Base-by-base conservation (phyloP, 2,797 vertebrate species). In the Luscinia luscinia region DNA sequence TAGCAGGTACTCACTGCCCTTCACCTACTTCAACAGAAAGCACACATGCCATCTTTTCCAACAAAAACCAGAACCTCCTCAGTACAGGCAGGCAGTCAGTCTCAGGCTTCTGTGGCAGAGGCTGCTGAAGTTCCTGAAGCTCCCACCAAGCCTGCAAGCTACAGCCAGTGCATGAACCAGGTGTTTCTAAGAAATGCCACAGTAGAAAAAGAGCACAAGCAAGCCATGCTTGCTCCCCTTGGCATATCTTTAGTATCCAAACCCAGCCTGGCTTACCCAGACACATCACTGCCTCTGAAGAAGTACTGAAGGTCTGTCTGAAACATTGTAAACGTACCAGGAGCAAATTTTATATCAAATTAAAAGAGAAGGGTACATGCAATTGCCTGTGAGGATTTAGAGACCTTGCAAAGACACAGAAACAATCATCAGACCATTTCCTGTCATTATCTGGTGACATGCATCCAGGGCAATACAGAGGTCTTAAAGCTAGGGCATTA, bases 141-240 rank as follows among this genome's bases (percentile, higher is more conserved):
- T 59, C 19, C 12, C 46, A 67, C 28, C n/a, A 61, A 9, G 19
- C 22, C 40, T 59, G 18, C 62, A 52, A 76, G 28, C 40, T 16
- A 24, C 0, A 0, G 12, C 38, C 54, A 27, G 32, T 59, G 46
- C n/a, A 52, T n/a, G 40, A 76, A 24, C n/a, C 54, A 38, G 28
- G 32, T 2, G 0, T 14, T 9, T 28, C 46, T n/a, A 45, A n/a
- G 54, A 24, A 68, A 38, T 24, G 72, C 27, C 54, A 76, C 54
- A 52, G 46, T 40, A 85, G n/a, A 68, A 68, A 9, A 52, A 40
- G n/a, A 61, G 2, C 24, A 34, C 7, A n/a, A 40, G 16, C n/a
- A 68, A 61, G 38, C 54, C 23, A 13, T 11, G 27, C 46, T 68
- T n/a, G 40, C 28, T 40, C 15, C 26, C 13, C 32, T 69, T 1